Evolutionary conservation across 1,140 invertebrate genomes (phyloP).

Genomic region (Capitella teleta): DNA sequence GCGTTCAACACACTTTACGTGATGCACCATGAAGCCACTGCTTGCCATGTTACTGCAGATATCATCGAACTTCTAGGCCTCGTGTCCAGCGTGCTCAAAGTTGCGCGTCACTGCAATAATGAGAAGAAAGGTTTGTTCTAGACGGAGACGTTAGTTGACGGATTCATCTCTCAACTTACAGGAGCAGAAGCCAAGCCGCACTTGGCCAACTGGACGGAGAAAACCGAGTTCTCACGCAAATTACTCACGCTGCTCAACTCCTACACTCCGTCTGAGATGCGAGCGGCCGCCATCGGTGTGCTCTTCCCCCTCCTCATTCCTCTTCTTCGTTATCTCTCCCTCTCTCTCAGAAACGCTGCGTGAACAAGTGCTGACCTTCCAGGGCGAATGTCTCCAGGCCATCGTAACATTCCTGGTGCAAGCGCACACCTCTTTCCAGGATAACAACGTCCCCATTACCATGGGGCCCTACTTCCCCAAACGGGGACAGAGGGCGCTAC

Average conservation of each 20-base stretch:
- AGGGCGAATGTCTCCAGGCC: conserved; percentile 65
- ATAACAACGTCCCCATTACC: conserved; percentile 50
- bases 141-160: background rate
- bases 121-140: conserved; percentile 27
- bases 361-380: conserved; percentile 71
- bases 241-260: conserved; percentile 77
- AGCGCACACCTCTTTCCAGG: conserved; percentile 69
- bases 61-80: conserved; percentile 70
- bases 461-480: conserved; percentile 63
- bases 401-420: conserved; percentile 72
- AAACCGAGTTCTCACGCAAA: conserved; percentile 70
- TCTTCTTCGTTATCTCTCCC: background rate
- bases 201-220: conserved; percentile 56
- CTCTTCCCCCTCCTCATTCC: background rate
- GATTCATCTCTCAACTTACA: conserved; percentile 3
- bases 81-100: conserved; percentile 58
- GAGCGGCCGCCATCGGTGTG: conserved; percentile 25
- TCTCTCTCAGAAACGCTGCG: conserved; percentile 62
- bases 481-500: conserved; percentile 47
- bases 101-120: conserved; percentile 46
- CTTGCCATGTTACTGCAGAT: conserved; percentile 72
- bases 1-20: conserved; percentile 80
- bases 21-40: conserved; percentile 87
- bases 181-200: conserved; percentile 40
- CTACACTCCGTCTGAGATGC: conserved; percentile 75